Evolutionary conservation across 1,140 invertebrate species (phyloP).

Genomic region (Drosophila mojavensis): DNA sequence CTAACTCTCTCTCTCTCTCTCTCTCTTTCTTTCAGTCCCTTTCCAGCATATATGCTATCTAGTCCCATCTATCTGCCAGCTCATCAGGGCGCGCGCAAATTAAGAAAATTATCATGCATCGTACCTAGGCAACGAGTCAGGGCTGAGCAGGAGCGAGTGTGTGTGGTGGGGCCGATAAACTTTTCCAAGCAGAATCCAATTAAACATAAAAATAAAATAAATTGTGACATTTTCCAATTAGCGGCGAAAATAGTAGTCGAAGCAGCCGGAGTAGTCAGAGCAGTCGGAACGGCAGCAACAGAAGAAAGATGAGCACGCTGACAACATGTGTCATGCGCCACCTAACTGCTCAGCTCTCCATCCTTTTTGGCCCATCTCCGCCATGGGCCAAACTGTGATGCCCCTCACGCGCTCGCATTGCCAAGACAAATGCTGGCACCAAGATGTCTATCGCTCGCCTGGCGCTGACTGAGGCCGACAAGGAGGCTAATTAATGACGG

Average conservation of each 20-base stretch:
- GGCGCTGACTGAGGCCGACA: slow-evolving; percentile 33
- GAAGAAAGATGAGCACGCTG: slow-evolving; percentile 69
- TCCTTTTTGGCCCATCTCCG: not conserved
- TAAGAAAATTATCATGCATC: slow-evolving; percentile 82
- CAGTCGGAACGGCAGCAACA: slow-evolving; percentile 8
- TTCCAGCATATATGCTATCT: slow-evolving; percentile 6
- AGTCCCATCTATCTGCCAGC: slow-evolving; percentile 38
- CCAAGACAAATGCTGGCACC: slow-evolving; percentile 75
- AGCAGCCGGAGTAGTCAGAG: slow-evolving; percentile 23
- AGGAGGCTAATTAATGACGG: slow-evolving; percentile 73
- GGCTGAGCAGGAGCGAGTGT: not conserved
- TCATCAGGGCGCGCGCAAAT: slow-evolving; percentile 75
- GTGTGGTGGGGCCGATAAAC: slow-evolving; percentile 29
- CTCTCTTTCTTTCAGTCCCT: not conserved
- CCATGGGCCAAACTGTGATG: not conserved
- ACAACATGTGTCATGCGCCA: slow-evolving; percentile 74
- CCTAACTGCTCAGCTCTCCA: not conserved
- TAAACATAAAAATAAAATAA: slow-evolving; percentile 82
- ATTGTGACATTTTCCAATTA: slow-evolving; percentile 82
- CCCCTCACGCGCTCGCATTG: not conserved
- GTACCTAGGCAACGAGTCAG: slow-evolving; percentile 52
- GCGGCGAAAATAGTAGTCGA: slow-evolving; percentile 54
- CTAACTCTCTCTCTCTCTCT: not conserved
- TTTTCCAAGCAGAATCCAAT: slow-evolving; percentile 68
- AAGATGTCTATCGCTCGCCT: slow-evolving; percentile 70